Conservation (phyloP, 2,888 invertebrate species). For the Darwinula stevensoni region DNA sequence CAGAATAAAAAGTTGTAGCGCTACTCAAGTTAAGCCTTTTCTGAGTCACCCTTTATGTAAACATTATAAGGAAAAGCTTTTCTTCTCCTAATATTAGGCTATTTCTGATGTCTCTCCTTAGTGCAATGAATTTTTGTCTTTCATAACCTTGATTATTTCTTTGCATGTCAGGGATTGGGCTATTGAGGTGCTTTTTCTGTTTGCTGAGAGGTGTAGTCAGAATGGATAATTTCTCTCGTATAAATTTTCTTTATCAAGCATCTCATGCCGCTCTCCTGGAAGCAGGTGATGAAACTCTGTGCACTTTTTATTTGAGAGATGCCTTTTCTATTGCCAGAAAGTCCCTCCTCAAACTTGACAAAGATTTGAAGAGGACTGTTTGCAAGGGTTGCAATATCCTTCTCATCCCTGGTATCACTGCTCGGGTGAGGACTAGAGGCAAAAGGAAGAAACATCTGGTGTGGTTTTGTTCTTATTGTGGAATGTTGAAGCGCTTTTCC, state of each 20-base stretch:
- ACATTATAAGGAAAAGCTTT: too few relatives aligned
- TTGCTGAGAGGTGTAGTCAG: too few relatives aligned
- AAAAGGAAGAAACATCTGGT: background rate
- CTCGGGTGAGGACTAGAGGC: background rate
- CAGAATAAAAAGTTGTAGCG: too few relatives aligned
- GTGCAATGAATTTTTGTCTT: too few relatives aligned
- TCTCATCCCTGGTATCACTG: background rate
- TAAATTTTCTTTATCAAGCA: background rate
- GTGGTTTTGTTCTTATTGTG: slow-evolving; percentile 1
- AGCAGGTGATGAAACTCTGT: background rate
- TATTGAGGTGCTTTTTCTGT: too few relatives aligned
- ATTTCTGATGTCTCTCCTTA: too few relatives aligned
- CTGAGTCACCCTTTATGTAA: too few relatives aligned
- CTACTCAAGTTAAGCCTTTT: too few relatives aligned
- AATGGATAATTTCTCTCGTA: background rate
- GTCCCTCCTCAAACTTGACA: background rate
- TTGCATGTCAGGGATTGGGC: too few relatives aligned
- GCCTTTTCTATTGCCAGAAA: background rate
- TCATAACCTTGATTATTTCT: too few relatives aligned
- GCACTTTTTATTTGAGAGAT: background rate
- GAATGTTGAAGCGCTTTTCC: too few relatives aligned
- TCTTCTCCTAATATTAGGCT: too few relatives aligned
- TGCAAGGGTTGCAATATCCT: background rate
- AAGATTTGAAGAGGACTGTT: background rate
- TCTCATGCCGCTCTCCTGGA: background rate